phyloP scores from a whole-genome alignment of 2,888 invertebrate genomes.

The Orthonychiurus folsomi region DNA sequence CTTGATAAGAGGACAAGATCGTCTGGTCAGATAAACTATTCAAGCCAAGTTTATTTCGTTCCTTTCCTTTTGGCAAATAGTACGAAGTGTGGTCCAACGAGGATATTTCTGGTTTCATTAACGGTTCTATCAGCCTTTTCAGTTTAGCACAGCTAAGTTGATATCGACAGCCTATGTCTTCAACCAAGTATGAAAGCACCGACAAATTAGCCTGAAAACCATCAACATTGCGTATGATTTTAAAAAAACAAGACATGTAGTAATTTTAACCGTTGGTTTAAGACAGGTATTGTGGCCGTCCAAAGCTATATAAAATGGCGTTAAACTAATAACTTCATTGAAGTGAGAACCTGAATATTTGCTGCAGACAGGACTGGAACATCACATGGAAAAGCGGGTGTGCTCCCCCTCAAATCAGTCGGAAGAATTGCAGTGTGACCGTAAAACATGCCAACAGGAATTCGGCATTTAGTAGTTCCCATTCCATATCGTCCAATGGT shows the following conservation, averaged over 20 bases:
- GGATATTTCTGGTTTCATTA: constrained; percentile 67
- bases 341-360: constrained; percentile 41
- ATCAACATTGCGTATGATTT: constrained; percentile 30
- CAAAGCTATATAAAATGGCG: too few species aligned
- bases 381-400: constrained; percentile 21
- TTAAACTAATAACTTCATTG: too few species aligned
- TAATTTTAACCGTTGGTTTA: constrained; percentile 9
- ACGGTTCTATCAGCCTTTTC: constrained; percentile 66
- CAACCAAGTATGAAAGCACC: constrained; percentile 60
- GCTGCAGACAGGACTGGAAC: constrained; percentile 35
- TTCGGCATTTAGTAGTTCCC: constrained; percentile 79
- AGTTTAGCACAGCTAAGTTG: constrained; percentile 77
- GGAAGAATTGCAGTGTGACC: constrained; percentile 75
- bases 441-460: constrained; percentile 86
- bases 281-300: too few species aligned
- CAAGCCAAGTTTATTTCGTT: constrained; percentile 51
- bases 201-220: constrained; percentile 52
- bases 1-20: constrained; percentile 51
- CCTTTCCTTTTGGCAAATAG: constrained; percentile 56
- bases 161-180: constrained; percentile 70
- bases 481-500: constrained; percentile 85
- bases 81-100: constrained; percentile 76
- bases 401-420: constrained; percentile 46
- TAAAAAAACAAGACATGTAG: background rate
- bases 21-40: constrained; percentile 50